Percentiles rank a stretch among this genome's conserved stretches.
phyloP scores from a whole-genome alignment of 2,113 vertebrate species.

The Psilopsiagon aurifrons region DNA sequence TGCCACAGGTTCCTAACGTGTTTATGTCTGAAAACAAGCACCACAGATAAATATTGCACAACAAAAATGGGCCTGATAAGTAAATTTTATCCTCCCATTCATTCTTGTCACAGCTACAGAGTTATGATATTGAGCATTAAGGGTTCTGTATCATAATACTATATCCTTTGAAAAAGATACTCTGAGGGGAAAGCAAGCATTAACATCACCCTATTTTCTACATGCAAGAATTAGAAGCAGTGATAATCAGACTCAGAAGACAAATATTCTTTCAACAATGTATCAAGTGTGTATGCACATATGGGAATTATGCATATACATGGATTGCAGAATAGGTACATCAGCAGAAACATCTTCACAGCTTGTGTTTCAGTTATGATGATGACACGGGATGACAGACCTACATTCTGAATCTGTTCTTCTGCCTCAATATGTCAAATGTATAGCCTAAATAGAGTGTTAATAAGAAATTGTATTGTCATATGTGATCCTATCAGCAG shows the following conservation, averaged over 20 bases:
- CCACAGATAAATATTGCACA: neutral
- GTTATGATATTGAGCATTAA: neutral
- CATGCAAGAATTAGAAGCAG: neutral
- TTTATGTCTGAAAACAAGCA: neutral
- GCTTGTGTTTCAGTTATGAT: neutral
- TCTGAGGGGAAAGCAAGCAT: neutral
- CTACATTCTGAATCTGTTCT: neutral
- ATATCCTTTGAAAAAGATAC: neutral
- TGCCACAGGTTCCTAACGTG: fast-evolving
- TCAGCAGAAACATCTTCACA: neutral
- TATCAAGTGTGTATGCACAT: neutral
- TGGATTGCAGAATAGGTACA: neutral
- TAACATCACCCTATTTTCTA: neutral
- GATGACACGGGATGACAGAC: neutral
- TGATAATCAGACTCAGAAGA: neutral
- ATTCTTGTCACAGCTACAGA: neutral
- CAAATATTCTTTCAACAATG: neutral
- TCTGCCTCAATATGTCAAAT: neutral
- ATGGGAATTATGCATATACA: neutral
- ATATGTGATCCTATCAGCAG: neutral
- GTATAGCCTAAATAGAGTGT: neutral
- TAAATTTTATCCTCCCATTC: neutral
- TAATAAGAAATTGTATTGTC: neutral
- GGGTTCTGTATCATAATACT: neutral
- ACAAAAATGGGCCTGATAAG: neutral